phyloP scores from a whole-genome alignment of 2,797 vertebrate species.

The Chrysocyon brachyurus region DNA sequence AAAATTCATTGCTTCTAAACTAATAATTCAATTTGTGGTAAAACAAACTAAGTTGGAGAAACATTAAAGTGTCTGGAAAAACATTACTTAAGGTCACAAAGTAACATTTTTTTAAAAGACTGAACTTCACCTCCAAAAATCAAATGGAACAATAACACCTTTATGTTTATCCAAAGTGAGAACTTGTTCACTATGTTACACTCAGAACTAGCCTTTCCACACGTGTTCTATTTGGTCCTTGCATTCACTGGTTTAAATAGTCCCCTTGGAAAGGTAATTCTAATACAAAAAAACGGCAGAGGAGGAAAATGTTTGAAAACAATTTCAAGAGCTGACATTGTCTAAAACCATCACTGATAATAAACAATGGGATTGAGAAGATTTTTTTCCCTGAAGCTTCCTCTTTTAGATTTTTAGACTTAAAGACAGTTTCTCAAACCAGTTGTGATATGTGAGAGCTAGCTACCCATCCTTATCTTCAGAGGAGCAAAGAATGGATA shows the following conservation, averaged over 20 bases:
- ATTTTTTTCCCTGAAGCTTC: neutral
- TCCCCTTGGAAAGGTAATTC: constrained; percentile 8
- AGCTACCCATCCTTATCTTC: neutral
- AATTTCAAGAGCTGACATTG: constrained; percentile 7
- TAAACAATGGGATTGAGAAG: neutral
- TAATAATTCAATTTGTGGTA: neutral
- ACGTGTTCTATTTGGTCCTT: constrained; percentile 68
- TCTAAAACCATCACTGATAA: constrained; percentile 30
- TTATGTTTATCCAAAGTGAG: neutral
- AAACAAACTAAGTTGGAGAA: constrained; percentile 14
- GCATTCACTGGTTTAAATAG: neutral
- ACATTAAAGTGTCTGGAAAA: constrained; percentile 24
- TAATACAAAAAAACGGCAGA: neutral
- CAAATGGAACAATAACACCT: neutral
- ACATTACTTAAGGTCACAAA: neutral
- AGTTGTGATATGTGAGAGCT: neutral
- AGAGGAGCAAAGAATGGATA: neutral
- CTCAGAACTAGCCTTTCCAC: neutral
- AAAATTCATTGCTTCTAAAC: constrained; percentile 4
- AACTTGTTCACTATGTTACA: neutral
- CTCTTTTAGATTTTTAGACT: neutral
- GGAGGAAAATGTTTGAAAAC: constrained; percentile 27
- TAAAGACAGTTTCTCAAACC: neutral
- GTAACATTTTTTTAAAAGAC: neutral
- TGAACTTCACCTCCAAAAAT: neutral